Percentiles rank a stretch among this genome's conserved stretches.
These are phyloP conservation scores for Argyresthia goedartella DNA, from an alignment of 2,888 invertebrate genomes.

Conservation along the genomic window DNA sequence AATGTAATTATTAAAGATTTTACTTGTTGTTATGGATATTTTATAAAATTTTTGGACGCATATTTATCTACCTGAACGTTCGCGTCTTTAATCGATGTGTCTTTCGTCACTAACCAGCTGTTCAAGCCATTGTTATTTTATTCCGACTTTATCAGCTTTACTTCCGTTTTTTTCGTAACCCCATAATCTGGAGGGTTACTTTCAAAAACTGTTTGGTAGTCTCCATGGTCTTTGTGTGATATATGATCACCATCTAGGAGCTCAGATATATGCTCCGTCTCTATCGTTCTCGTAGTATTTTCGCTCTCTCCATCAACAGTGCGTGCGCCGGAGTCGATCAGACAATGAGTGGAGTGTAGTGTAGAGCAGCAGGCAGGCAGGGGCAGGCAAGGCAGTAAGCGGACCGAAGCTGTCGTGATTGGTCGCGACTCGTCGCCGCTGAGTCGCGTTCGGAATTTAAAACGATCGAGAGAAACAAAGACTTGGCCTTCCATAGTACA, in stretches of 20 bases:
- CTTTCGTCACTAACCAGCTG: too few species aligned
- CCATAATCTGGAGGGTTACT: slow-evolving; percentile 3
- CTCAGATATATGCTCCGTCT: slow-evolving; percentile 45
- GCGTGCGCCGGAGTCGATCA: slow-evolving; percentile 56
- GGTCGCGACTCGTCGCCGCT: slow-evolving; percentile 32
- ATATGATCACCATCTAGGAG: slow-evolving; percentile 36
- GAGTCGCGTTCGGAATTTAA: slow-evolving; percentile 41
- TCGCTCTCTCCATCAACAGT: slow-evolving; percentile 36
- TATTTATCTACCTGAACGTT: too few species aligned
- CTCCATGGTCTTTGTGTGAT: slow-evolving; percentile 35
- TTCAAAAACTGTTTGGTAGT: slow-evolving; percentile 13
- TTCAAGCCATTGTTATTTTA: too few species aligned
- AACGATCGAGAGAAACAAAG: slow-evolving; percentile 46
- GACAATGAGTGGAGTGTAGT: slow-evolving; percentile 26
- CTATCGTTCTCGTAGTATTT: slow-evolving; percentile 25
- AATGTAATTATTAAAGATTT: too few species aligned
- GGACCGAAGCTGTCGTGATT: slow-evolving; percentile 56
- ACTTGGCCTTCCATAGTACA: slow-evolving; percentile 30
- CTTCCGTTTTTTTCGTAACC: not conserved
- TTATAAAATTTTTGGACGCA: too few species aligned
- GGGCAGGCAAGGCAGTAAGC: too few species aligned
- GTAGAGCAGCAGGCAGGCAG: slow-evolving; percentile 7
- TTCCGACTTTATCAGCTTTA: too few species aligned
- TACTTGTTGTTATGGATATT: too few species aligned
- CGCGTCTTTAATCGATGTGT: too few species aligned